These are phyloP conservation scores for Ichneumoninae sp. DNA, from an alignment of 2,888 invertebrate genomes.

Conservation along the genomic window DNA sequence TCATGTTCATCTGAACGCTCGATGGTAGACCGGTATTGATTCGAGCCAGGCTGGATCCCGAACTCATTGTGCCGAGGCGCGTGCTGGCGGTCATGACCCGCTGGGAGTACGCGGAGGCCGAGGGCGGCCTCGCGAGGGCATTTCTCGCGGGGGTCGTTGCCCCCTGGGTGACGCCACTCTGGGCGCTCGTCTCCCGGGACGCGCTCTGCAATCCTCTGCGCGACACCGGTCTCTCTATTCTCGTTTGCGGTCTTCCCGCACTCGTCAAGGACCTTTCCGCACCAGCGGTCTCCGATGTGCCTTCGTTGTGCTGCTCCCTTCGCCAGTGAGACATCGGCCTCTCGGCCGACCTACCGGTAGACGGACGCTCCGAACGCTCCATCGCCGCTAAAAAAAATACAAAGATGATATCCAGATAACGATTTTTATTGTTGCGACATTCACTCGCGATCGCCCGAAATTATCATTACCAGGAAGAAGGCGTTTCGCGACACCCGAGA, in stretches of 20 bases:
- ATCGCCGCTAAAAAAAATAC: constrained; percentile 28
- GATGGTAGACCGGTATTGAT: constrained; percentile 75
- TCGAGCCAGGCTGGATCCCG: constrained; percentile 57
- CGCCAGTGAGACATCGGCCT: constrained; percentile 75
- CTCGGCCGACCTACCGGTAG: constrained; percentile 70
- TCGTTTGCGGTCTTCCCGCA: constrained; percentile 73
- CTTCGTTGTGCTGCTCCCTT: constrained; percentile 55
- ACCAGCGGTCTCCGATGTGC: constrained; percentile 16
- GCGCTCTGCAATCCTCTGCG: constrained; percentile 78
- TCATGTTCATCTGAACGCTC: constrained; percentile 72
- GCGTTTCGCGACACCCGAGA: neutral
- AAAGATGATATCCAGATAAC: neutral
- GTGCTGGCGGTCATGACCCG: constrained; percentile 72
- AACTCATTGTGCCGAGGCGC: constrained; percentile 72
- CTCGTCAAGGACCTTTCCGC: constrained; percentile 56
- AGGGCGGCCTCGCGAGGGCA: constrained; percentile 76
- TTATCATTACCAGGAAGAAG: neutral
- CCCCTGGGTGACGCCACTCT: constrained; percentile 62
- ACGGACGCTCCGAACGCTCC: constrained; percentile 68
- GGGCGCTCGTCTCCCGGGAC: constrained; percentile 60
- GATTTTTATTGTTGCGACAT: neutral
- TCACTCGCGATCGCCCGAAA: constrained; percentile 13
- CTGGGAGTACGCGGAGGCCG: constrained; percentile 73
- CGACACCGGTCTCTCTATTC: constrained; percentile 76
- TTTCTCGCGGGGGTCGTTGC: constrained; percentile 76